Evolutionary conservation across 2,888 invertebrate species (phyloP).

Genomic region (Bruchidius siliquastri): DNA sequence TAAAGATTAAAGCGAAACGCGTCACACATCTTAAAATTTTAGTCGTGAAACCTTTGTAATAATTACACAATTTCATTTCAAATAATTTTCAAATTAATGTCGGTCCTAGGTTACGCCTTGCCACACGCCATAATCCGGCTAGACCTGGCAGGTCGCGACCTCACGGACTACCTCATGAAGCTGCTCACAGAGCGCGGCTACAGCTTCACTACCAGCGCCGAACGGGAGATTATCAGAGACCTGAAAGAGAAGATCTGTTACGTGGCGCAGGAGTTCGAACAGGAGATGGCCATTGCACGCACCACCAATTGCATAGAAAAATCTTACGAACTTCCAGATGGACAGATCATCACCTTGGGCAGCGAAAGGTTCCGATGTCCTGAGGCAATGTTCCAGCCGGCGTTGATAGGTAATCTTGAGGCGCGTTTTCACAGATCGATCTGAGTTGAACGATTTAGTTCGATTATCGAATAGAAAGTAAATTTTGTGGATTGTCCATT

Average conservation of each 20-base stretch:
- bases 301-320: conserved; percentile 65
- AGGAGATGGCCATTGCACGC: conserved; percentile 53
- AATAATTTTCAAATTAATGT: too few species aligned
- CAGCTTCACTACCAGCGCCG: conserved; percentile 46
- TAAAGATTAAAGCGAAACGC: too few species aligned
- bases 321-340: conserved; percentile 49
- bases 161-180: conserved; percentile 47
- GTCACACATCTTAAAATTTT: too few species aligned
- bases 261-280: conserved; percentile 61
- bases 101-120: conserved; percentile 41
- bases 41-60: too few species aligned
- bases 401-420: conserved; percentile 30
- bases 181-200: conserved; percentile 45
- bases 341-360: conserved; percentile 56
- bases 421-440: too few species aligned
- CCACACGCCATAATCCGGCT: conserved; percentile 46
- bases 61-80: too few species aligned
- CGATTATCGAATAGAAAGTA: too few species aligned
- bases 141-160: conserved; percentile 44
- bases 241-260: conserved; percentile 70
- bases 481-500: too few species aligned
- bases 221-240: conserved; percentile 45
- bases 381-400: conserved; percentile 61
- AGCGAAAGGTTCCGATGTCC: conserved; percentile 61
- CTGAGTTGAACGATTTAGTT: too few species aligned